These are phyloP conservation scores for Tribolium freemani DNA, from an alignment of 2,888 invertebrate genomes.

Conservation along the genomic window DNA sequence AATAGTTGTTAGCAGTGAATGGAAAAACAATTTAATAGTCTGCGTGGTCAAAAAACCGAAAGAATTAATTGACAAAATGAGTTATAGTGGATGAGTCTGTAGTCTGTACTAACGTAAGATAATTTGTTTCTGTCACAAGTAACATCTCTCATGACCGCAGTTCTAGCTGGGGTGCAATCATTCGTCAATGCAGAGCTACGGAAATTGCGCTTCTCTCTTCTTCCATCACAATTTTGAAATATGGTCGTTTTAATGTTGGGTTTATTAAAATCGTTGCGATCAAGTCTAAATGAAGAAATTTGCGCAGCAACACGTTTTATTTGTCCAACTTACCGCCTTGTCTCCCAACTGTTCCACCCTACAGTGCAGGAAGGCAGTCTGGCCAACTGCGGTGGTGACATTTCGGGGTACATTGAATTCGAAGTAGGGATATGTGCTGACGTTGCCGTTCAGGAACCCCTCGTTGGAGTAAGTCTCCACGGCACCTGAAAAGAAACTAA, in stretches of 20 bases:
- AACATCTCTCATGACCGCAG: constrained; percentile 47
- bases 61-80: constrained; percentile 47
- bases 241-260: constrained; percentile 10
- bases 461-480: constrained; percentile 71
- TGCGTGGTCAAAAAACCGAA: background rate
- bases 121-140: constrained; percentile 48
- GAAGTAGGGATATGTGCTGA: constrained; percentile 85
- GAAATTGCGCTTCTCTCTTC: constrained; percentile 36
- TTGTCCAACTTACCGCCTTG: constrained; percentile 82
- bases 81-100: constrained; percentile 42
- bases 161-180: constrained; percentile 41
- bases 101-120: constrained; percentile 43
- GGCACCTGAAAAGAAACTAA: constrained; percentile 54
- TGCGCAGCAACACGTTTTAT: background rate
- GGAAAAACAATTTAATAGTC: background rate
- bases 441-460: constrained; percentile 69
- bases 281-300: constrained; percentile 17
- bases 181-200: constrained; percentile 44
- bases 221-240: constrained; percentile 39
- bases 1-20: too few species aligned
- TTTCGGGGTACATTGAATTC: constrained; percentile 89
- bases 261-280: constrained; percentile 20
- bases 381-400: constrained; percentile 91
- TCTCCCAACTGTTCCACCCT: constrained; percentile 90
- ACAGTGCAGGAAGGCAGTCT: constrained; percentile 91